Base-by-base conservation (phyloP, 1,140 invertebrate species). In the Bombus terrestris region DNA sequence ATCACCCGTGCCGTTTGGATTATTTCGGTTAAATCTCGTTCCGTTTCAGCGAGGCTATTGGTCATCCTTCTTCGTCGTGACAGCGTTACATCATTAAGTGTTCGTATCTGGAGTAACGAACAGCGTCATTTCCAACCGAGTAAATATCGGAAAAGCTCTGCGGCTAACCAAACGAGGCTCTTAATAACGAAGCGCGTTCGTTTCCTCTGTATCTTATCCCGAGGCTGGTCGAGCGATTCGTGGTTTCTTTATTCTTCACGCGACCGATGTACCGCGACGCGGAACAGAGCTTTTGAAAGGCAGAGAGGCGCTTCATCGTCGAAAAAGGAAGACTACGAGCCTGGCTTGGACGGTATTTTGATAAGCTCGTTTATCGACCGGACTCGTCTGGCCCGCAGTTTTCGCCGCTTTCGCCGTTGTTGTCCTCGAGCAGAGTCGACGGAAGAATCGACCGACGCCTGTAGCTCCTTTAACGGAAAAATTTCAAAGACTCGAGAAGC, bases 401-500 rank as follows among this genome's bases (percentile, higher is more conserved):
- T 77, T 64, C 82, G 69, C 79, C 47, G 73, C 41, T 75, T 71
- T 80, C 74, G 59, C 71, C 74, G 81, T 86, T 83, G 57, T 86
- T 76, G 82, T 68, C 84, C 57, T 41, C 57, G 57, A 62, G 53
- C 75, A 73, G 69, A 71, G 75, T n/a, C 66, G 41, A 35, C 43
- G 37, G 64, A 90, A 85, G 82, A 90, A 85, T 90, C 88, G 86
- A 87, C 69, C 80, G 86, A 87, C 79, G 83, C 86, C 75, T 85
- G 88, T 84, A 90, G 86, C 88, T 90, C 81, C 89, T 90, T 90
- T 86, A 88, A 90, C 86, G 86, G 89, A 86, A 85, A 90, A 90
- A 90, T 90, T 87, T 90, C 88, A 90, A 90, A 90, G 89, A 79
- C 83, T 86, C 83, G 83, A 68, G 79, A 73, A 85, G 74, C 86